Percentiles rank a stretch among this genome's conserved stretches.
Conservation (phyloP, 2,797 vertebrate species). For the Mallotus villosus region DNA sequence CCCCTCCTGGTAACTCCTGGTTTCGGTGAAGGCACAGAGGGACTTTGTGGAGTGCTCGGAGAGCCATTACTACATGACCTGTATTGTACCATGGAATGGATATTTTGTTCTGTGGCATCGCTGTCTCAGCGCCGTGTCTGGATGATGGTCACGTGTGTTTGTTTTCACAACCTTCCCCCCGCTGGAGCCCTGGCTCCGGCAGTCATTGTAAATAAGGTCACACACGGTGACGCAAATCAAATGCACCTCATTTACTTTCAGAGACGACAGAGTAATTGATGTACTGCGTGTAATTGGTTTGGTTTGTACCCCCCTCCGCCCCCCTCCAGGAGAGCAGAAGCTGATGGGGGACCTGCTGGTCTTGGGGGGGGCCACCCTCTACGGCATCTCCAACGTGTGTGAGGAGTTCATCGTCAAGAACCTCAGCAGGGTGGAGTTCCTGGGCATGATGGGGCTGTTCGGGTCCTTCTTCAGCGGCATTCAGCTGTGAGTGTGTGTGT, state of each 20-base stretch:
- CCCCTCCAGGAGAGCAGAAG: constrained; percentile 84
- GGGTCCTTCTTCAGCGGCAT: constrained; percentile 97
- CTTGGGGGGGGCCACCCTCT: constrained; percentile 87
- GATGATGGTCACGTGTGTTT: background rate
- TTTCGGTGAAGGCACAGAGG: no score
- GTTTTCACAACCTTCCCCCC: background rate
- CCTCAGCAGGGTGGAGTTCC: constrained; percentile 89
- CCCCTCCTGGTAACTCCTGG: no score
- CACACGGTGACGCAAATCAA: no score
- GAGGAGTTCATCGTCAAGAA: constrained; percentile 95
- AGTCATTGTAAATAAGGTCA: background rate
- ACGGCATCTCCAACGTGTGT: constrained; percentile 90
- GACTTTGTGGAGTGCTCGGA: no score
- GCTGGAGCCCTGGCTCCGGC: background rate
- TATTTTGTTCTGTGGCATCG: background rate
- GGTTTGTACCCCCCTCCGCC: constrained; percentile 21
- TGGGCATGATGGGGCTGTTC: constrained; percentile 95
- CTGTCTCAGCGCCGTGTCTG: no score
- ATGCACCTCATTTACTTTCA: background rate
- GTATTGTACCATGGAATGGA: no score
- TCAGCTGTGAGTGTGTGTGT: constrained; percentile 82
- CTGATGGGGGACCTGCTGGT: constrained; percentile 92
- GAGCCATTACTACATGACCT: no score
- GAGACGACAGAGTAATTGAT: background rate
- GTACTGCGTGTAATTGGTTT: background rate